Percentiles rank a stretch among this genome's conserved stretches.
Evolutionary conservation across 2,888 invertebrate genomes (phyloP).

Genomic region (Timandra comae): DNA sequence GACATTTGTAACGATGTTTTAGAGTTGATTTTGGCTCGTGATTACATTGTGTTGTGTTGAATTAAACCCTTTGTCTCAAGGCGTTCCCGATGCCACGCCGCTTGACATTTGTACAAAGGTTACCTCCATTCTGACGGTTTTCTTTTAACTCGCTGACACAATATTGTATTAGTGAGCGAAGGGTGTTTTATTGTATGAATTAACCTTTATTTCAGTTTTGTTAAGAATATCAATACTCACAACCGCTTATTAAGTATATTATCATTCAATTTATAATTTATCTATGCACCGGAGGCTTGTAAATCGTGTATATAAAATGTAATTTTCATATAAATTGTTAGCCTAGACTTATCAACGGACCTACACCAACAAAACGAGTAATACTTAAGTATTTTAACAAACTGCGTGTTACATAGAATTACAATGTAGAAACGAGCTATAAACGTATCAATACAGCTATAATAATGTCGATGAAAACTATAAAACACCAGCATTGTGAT

Average conservation of each 20-base stretch:
- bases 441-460: constrained; percentile 58
- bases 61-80: constrained; percentile 73
- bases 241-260: too few species aligned
- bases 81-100: constrained; percentile 56
- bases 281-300: too few species aligned
- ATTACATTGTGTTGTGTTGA: constrained; percentile 38
- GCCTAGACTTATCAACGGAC: too few species aligned
- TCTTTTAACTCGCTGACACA: constrained; percentile 64
- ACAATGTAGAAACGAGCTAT: constrained; percentile 32
- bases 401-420: too few species aligned
- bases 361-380: too few species aligned
- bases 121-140: constrained; percentile 59
- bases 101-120: constrained; percentile 74
- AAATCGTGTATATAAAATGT: too few species aligned
- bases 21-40: constrained; percentile 46
- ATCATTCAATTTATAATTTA: too few species aligned
- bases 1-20: constrained; percentile 32
- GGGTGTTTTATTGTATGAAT: constrained; percentile 58
- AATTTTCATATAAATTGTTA: too few species aligned
- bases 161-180: constrained; percentile 55
- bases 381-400: too few species aligned
- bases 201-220: constrained; percentile 5
- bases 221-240: too few species aligned
- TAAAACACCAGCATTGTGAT: constrained; percentile 43
- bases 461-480: constrained; percentile 53